phyloP scores from a whole-genome alignment of 53 echinoderm and acorn worm genomes.

The Temnopleurus reevesii region DNA sequence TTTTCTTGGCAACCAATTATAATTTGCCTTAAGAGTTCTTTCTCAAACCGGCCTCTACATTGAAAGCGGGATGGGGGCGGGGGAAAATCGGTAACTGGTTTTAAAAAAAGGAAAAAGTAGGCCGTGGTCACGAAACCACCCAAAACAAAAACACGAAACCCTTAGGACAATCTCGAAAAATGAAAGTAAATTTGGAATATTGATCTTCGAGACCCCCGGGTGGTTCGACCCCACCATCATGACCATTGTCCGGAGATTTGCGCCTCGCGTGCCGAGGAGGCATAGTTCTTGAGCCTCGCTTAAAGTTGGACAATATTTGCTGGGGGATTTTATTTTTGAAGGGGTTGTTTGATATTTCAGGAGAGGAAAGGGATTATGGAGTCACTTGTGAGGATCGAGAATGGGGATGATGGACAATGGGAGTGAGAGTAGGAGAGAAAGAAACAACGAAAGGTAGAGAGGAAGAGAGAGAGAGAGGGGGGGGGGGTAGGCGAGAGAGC shows the following conservation, averaged over 20 bases:
- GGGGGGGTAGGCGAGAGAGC: not conserved
- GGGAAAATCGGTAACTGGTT: not conserved
- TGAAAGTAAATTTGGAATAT: constrained; percentile 16
- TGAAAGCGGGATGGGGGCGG: too few species aligned
- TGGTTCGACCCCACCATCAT: not conserved
- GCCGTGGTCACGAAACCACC: constrained; percentile 2
- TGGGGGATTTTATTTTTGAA: not conserved
- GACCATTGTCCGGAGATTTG: not conserved
- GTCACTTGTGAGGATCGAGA: constrained; percentile 1
- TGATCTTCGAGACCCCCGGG: constrained; percentile 4
- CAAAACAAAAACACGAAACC: not conserved
- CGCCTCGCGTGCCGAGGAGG: not conserved
- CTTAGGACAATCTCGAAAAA: not conserved
- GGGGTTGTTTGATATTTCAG: constrained; percentile 32
- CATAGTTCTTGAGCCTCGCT: not conserved
- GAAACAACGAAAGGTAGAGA: not conserved
- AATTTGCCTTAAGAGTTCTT: not conserved
- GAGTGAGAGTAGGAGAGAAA: not conserved
- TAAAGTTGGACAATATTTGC: constrained; percentile 16
- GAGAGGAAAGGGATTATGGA: constrained; percentile 8
- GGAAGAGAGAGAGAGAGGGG: not conserved
- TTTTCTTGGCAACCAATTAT: not conserved
- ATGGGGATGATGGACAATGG: not conserved
- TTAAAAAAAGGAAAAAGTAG: not conserved
- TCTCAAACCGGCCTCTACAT: not conserved